Evolutionary conservation across 2,113 vertebrate genomes (phyloP).

Genomic region (Cyanistes caeruleus): DNA sequence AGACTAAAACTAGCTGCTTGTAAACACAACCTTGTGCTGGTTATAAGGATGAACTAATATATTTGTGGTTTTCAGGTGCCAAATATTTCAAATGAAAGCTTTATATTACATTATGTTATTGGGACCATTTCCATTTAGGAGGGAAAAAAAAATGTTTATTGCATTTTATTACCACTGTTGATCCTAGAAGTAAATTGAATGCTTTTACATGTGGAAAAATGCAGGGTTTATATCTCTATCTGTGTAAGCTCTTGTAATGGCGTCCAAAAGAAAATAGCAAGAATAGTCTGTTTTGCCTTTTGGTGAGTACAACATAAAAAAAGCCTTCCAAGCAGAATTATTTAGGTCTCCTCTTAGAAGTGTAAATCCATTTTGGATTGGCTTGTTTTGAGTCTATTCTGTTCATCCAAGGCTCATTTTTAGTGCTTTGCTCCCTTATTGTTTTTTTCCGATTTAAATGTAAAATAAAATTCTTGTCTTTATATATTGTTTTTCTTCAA

Average conservation of each 20-base stretch:
- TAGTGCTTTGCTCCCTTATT: constrained; percentile 13
- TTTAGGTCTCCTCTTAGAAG: constrained; percentile 55
- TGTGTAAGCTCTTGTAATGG: constrained; percentile 37
- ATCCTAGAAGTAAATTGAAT: background rate
- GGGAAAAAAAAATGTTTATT: background rate
- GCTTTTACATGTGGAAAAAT: background rate
- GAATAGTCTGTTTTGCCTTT: constrained; percentile 63
- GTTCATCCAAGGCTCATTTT: background rate
- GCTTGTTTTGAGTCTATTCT: background rate
- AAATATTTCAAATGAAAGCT: background rate
- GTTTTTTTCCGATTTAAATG: background rate
- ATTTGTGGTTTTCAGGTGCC: background rate
- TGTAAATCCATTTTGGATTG: constrained; percentile 54
- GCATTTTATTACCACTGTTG: background rate
- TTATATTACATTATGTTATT: background rate
- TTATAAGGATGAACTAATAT: background rate
- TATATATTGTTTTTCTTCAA: background rate
- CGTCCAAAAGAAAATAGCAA: constrained; percentile 42
- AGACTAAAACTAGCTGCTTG: background rate
- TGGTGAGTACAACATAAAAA: constrained; percentile 47
- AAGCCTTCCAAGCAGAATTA: constrained; percentile 59
- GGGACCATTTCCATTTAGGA: background rate
- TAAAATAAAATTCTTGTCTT: constrained; percentile 40
- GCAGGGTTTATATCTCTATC: constrained; percentile 35
- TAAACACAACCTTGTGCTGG: background rate